phyloP scores from a whole-genome alignment of 2,888 invertebrate genomes.

The Melipona beecheii region DNA sequence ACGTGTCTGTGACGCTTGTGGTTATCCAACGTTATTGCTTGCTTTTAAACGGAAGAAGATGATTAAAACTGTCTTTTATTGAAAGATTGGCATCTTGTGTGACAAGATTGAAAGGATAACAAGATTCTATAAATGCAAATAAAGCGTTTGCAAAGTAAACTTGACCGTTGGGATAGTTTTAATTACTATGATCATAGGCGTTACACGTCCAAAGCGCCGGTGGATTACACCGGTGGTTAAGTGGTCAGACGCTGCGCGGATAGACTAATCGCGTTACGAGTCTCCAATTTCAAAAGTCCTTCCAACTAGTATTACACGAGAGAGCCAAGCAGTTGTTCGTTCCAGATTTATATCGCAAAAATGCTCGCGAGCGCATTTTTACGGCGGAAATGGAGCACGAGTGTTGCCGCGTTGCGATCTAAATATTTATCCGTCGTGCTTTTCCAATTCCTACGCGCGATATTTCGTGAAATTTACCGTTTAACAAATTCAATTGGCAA shows the following conservation, averaged over 20 bases:
- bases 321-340: constrained; percentile 62
- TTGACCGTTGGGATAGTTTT: constrained; percentile 2
- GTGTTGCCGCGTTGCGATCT: constrained; percentile 20
- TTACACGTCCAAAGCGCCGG: not conserved
- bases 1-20: not conserved
- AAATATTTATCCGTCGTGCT: constrained; percentile 27
- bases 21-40: not conserved
- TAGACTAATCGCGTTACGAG: constrained; percentile 66
- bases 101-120: not conserved
- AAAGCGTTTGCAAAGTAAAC: not conserved
- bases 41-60: not conserved
- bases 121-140: not conserved
- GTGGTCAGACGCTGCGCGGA: constrained; percentile 47
- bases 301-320: constrained; percentile 78
- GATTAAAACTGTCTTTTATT: no score
- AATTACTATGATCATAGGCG: constrained; percentile 10
- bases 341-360: constrained; percentile 49
- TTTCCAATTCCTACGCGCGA: constrained; percentile 5
- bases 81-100: no score
- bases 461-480: not conserved
- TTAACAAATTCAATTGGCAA: not conserved
- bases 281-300: constrained; percentile 80
- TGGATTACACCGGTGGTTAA: constrained; percentile 37
- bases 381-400: constrained; percentile 33
- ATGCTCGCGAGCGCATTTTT: constrained; percentile 35